Base-by-base conservation (phyloP, 2,888 invertebrate species). In the Tetragonisca angustula region DNA sequence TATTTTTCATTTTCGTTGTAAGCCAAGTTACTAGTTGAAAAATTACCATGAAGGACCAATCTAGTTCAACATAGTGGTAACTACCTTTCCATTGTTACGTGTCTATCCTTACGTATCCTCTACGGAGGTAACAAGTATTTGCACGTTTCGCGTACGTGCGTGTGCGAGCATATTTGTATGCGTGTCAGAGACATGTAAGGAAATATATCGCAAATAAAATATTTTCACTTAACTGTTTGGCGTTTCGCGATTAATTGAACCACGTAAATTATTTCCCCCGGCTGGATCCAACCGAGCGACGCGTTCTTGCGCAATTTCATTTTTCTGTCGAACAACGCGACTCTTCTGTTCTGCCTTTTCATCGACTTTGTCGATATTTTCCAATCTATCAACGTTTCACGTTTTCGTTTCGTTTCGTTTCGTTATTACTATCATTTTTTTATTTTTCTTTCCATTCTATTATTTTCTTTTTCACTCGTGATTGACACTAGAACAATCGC, bases 1-100 rank as follows among this genome's bases (percentile, higher is more conserved):
- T 27, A 0, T 24, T 13, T 27, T 6, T 21, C 6, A 6, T 43
- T 36, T 56, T 32, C 49, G 0, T 27, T 52, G 19, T 15, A 50
- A 43, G 54, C 9, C 69, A 17, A 52, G 0, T 62, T 21, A 27
- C 24, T 19, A 54, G 43, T 54, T 54, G 24, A 69, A 32, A 27
- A 59, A 79, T 86, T 90, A 83, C 76, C 85, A 84, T 84, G 73
- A 89, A 89, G 91, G 92, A 92, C 91, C 92, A 92, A 92, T 90
- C 81, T 86, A 85, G 73, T 76, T 79, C 74, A 68, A n/a, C 84
- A 67, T 81, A 90, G 90, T 92, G 90, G 87, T 89, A 86, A 72
- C 76, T 81, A 85, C 84, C 83, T 81, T 78, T 86, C 72, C 79
- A 81, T 64, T 73, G 56, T 74, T 64, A 59, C 50, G 68, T 85